Evolutionary conservation across 2,888 invertebrate species (phyloP).

Genomic region (Tetranychus truncatus): DNA sequence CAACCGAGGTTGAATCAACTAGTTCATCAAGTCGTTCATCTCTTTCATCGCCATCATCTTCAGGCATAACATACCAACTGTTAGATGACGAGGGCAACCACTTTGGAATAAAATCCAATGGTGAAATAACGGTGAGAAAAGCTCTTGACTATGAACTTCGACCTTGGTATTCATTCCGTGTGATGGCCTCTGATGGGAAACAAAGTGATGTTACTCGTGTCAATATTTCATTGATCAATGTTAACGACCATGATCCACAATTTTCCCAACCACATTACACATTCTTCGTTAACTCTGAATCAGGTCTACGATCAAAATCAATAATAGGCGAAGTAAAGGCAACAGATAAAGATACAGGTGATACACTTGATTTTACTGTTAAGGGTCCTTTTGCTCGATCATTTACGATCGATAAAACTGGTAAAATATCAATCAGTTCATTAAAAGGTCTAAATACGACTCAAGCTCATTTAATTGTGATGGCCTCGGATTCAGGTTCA

Average conservation of each 20-base stretch:
- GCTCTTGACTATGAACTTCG: constrained; percentile 56
- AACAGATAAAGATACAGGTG: constrained; percentile 66
- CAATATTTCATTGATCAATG: constrained; percentile 59
- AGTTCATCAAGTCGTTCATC: background rate
- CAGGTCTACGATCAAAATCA: constrained; percentile 24
- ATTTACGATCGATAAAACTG: constrained; percentile 46
- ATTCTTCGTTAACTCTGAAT: constrained; percentile 37
- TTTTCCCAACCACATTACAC: constrained; percentile 73
- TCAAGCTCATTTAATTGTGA: constrained; percentile 54
- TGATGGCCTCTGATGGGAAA: constrained; percentile 57
- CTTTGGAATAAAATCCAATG: constrained; percentile 56
- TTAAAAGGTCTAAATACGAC: constrained; percentile 36
- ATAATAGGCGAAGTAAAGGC: constrained; percentile 53
- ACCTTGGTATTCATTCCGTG: constrained; percentile 49
- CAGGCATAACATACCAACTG: constrained; percentile 45
- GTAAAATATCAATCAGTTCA: constrained; percentile 41
- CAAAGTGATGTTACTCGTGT: constrained; percentile 68
- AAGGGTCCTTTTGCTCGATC: constrained; percentile 29
- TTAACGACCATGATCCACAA: constrained; percentile 82
- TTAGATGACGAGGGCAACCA: constrained; percentile 43
- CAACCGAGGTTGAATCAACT: constrained; percentile 12
- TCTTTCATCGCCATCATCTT: background rate
- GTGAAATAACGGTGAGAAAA: constrained; percentile 55
- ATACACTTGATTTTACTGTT: constrained; percentile 41
- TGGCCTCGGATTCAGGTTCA: constrained; percentile 62